Base-by-base conservation (phyloP, 1,140 invertebrate species). In the Lerema accius region DNA sequence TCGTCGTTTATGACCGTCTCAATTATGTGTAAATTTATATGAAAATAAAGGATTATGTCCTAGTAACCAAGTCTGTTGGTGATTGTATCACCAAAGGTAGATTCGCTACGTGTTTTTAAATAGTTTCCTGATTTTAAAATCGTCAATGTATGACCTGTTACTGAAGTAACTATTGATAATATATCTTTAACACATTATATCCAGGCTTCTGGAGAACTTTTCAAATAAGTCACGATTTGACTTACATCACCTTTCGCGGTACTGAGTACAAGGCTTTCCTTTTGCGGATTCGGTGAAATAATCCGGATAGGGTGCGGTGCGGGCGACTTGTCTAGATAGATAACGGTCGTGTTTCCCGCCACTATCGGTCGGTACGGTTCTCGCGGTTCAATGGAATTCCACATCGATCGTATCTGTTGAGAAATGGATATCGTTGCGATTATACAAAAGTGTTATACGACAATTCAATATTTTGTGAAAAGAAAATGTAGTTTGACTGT, bases 261-360 rank as follows among this genome's bases (percentile, higher is more conserved):
- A n/a, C n/a, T n/a, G 16, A 26, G 3, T 28, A 48, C 45, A 28
- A 14, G 11, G 2, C 15, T 48, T 51, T 51, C 32, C 15, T 51
- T 51, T 45, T 17, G 26, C 53, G 53, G 23, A 35, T 11, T 45
- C 23, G 7, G 23, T 43, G 28, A 43, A 55, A 39, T 26, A 43
- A 32, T 32, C 40, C 13, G 19, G 19, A 43, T 58, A 58, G 40
- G 53, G 53, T 39, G 42, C 42, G 42, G 51, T n/a, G n/a, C n/a
- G 51, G n/a, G 39, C 17, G 42, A 19, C 40, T 43, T 58, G 53
- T 45, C 40, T 3, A 35, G 53, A 58, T 3, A 35, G 53, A 58
- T 58, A 58, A 46, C 53, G 40, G 53, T 58, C 26, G 53, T 15
- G 11, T 32, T 56, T 32, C 28, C 28, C 28, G 28, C 28, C 28